Evolutionary conservation across 2,797 vertebrate genomes (phyloP).

Genomic region (Argentina silus): DNA sequence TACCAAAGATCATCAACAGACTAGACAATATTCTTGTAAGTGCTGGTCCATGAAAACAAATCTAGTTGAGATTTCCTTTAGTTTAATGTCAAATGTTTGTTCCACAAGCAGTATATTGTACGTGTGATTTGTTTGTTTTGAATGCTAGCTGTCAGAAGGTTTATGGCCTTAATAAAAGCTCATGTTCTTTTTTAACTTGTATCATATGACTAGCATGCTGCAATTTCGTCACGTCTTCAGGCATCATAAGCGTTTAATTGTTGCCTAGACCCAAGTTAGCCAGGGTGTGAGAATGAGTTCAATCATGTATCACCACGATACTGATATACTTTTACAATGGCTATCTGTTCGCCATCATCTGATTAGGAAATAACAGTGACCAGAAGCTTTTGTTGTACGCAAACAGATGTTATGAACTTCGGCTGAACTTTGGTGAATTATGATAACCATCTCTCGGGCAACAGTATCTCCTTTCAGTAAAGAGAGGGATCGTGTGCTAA

Average conservation of each 20-base stretch:
- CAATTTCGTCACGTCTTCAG: constrained; percentile 20
- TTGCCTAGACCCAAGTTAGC: neutral
- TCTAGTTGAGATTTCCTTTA: too few species aligned
- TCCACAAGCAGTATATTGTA: neutral
- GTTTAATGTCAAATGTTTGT: too few species aligned
- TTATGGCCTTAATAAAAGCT: constrained; percentile 41
- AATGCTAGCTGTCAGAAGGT: constrained; percentile 15
- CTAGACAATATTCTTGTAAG: too few species aligned
- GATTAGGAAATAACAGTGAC: constrained; percentile 64
- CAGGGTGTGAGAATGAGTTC: neutral
- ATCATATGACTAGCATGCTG: constrained; percentile 46
- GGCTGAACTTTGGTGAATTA: constrained; percentile 16
- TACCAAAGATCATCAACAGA: too few species aligned
- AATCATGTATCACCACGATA: neutral
- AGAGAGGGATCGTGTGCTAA: neutral
- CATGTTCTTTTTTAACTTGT: constrained; percentile 32
- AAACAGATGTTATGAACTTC: constrained; percentile 14
- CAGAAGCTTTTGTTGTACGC: constrained; percentile 4
- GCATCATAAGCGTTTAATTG: constrained; percentile 40
- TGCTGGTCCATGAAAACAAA: too few species aligned
- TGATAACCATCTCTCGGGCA: constrained; percentile 17
- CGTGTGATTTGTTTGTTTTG: neutral
- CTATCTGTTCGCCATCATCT: constrained; percentile 60
- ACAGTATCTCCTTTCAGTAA: constrained; percentile 22
- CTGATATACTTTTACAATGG: constrained; percentile 56